phyloP scores from a whole-genome alignment of 2,797 vertebrate genomes.

The Clamator glandarius region DNA sequence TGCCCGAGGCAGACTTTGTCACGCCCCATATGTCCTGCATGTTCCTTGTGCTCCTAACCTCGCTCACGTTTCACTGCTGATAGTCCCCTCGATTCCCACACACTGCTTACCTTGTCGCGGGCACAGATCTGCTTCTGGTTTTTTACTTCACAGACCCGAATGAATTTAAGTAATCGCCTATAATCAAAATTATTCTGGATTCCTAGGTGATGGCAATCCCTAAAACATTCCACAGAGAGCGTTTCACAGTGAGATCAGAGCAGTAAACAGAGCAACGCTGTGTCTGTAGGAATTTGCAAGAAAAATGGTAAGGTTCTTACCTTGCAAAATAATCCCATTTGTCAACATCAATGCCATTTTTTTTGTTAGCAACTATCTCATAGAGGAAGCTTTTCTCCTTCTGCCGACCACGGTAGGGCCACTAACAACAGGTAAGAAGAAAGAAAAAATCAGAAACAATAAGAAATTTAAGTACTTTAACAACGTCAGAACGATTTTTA shows the following conservation, averaged over 20 bases:
- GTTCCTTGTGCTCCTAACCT: too few species aligned
- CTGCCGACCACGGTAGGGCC: slow-evolving; percentile 86
- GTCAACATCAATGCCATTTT: slow-evolving; percentile 94
- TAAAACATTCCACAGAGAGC: slow-evolving; percentile 67
- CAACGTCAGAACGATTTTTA: not conserved
- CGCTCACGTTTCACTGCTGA: not conserved
- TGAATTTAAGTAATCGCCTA: slow-evolving; percentile 89
- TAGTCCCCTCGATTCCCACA: rapidly evolving
- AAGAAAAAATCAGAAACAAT: not conserved
- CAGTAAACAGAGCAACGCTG: not conserved
- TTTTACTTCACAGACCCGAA: slow-evolving; percentile 87
- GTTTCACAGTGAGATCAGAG: not conserved
- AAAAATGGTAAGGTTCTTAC: slow-evolving; percentile 63
- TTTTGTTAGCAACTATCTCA: slow-evolving; percentile 96
- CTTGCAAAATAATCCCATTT: slow-evolving; percentile 99
- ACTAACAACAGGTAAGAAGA: slow-evolving; percentile 73
- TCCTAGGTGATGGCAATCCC: slow-evolving; percentile 94
- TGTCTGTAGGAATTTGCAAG: not conserved
- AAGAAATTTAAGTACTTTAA: not conserved
- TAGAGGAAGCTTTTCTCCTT: slow-evolving; percentile 93
- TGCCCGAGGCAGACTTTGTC: not conserved
- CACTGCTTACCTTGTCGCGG: slow-evolving; percentile 87
- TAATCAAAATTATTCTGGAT: slow-evolving; percentile 97
- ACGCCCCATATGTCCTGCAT: too few species aligned
- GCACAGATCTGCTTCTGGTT: slow-evolving; percentile 88